These are phyloP conservation scores for Anolis sagrei DNA, from an alignment of 2,113 vertebrate genomes.

Conservation along the genomic window DNA sequence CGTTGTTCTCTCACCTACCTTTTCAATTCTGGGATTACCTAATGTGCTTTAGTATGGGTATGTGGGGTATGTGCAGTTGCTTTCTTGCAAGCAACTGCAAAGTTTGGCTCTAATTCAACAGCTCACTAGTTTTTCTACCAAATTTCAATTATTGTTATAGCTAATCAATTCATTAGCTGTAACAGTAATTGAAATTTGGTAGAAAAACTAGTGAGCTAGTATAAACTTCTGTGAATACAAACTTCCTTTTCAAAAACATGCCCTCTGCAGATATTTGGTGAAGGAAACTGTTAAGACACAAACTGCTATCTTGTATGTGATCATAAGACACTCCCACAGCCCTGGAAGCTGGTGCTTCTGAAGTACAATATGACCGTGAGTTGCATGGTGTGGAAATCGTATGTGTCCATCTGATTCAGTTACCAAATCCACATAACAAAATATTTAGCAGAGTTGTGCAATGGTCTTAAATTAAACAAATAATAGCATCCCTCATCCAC, in stretches of 20 bases:
- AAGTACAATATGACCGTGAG: neutral
- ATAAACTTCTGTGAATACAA: neutral
- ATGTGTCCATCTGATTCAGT: too few species aligned
- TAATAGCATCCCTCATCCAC: constrained; percentile 34
- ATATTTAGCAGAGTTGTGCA: neutral
- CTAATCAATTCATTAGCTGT: neutral
- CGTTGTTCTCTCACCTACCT: neutral
- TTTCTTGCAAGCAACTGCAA: neutral
- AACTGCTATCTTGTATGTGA: neutral
- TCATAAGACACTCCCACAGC: neutral
- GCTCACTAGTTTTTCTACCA: too few species aligned
- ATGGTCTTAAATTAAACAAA: constrained; percentile 1
- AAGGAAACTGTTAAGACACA: neutral
- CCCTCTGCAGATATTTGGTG: neutral
- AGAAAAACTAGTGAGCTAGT: neutral
- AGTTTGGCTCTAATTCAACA: neutral
- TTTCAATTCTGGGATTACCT: neutral
- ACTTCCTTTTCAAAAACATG: neutral
- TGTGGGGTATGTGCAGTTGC: too few species aligned
- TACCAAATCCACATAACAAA: neutral
- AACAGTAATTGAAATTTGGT: neutral
- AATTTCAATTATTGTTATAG: too few species aligned
- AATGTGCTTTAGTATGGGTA: neutral
- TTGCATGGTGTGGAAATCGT: neutral
- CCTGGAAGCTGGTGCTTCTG: neutral